A percentile compares a stretch with the other conserved stretches of the same genome.
phyloP scores from a whole-genome alignment of 37 sponge, comb jelly and placozoan genomes.

The Halichondria panicea region DNA sequence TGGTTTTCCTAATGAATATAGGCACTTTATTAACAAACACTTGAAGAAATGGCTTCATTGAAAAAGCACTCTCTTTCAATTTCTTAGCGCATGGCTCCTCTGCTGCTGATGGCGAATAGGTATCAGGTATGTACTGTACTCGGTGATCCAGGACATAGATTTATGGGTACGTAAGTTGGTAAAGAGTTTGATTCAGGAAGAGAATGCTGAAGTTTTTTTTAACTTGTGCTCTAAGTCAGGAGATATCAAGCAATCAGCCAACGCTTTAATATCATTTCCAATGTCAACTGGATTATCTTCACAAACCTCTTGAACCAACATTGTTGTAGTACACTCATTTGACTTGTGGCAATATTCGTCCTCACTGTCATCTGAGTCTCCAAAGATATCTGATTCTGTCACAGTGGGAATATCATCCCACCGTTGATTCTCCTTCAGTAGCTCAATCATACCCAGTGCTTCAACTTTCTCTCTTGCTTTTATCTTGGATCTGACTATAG shows the following conservation, averaged over 20 bases:
- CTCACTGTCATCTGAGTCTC: slow-evolving; percentile 6
- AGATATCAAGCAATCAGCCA: not conserved
- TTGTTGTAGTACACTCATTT: not conserved
- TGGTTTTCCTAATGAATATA: slow-evolving; percentile 40
- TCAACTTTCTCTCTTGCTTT: slow-evolving; percentile 17
- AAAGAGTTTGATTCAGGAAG: no score
- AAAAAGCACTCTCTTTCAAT: slow-evolving; percentile 11
- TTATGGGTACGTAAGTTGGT: not conserved
- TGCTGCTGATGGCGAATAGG: not conserved
- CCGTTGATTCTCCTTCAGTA: slow-evolving; percentile 12
- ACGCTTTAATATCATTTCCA: not conserved
- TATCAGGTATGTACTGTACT: not conserved
- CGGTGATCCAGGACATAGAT: not conserved
- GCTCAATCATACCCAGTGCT: slow-evolving; percentile 43
- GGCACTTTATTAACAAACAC: slow-evolving; percentile 6
- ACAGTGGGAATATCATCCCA: slow-evolving; percentile 9
- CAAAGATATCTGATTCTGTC: not conserved
- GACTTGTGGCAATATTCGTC: slow-evolving; percentile 7
- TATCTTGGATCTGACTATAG: slow-evolving; percentile 11
- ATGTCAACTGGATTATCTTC: not conserved
- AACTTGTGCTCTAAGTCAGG: no score
- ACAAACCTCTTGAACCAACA: not conserved
- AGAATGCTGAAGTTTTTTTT: no score
- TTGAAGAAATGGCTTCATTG: slow-evolving; percentile 43
- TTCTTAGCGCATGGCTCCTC: not conserved